Evolutionary conservation across 2,797 vertebrate genomes (phyloP).

Genomic region (Pseudochromis fuscus): DNA sequence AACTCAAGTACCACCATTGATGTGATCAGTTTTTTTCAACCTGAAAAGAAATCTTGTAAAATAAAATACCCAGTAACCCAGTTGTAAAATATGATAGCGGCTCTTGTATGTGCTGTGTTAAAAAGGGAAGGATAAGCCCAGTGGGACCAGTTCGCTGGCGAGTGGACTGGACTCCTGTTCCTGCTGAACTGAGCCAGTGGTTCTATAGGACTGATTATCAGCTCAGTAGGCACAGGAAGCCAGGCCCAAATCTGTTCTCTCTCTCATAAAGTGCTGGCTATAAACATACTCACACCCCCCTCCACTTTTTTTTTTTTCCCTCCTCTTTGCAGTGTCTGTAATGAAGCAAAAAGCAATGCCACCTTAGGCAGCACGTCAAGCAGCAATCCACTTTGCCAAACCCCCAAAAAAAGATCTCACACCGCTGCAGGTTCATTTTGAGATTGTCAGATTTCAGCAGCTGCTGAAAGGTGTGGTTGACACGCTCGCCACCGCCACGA

Average conservation of each 20-base stretch:
- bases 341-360: slow-evolving; percentile 40
- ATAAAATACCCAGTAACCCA: not conserved
- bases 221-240: slow-evolving; percentile 99
- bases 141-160: slow-evolving; percentile 40
- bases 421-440: slow-evolving; percentile 26
- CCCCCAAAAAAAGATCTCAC: slow-evolving; percentile 34
- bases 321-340: slow-evolving; percentile 2
- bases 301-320: not conserved
- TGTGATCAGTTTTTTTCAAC: not conserved
- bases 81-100: no score
- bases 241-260: slow-evolving; percentile 62
- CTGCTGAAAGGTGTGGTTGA: slow-evolving; percentile 36
- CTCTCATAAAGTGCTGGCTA: slow-evolving; percentile 26
- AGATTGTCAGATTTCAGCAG: slow-evolving; percentile 34
- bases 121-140: not conserved
- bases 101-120: not conserved
- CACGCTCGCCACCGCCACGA: not conserved
- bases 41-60: not conserved
- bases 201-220: slow-evolving; percentile 98
- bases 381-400: slow-evolving; percentile 41
- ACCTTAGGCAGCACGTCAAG: slow-evolving; percentile 39
- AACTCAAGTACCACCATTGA: not conserved
- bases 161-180: slow-evolving; percentile 98
- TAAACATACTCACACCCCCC: no score
- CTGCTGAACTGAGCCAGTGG: slow-evolving; percentile 99